Evolutionary conservation across 2,113 vertebrate species (phyloP).

Genomic region (Syrrhaptes paradoxus): DNA sequence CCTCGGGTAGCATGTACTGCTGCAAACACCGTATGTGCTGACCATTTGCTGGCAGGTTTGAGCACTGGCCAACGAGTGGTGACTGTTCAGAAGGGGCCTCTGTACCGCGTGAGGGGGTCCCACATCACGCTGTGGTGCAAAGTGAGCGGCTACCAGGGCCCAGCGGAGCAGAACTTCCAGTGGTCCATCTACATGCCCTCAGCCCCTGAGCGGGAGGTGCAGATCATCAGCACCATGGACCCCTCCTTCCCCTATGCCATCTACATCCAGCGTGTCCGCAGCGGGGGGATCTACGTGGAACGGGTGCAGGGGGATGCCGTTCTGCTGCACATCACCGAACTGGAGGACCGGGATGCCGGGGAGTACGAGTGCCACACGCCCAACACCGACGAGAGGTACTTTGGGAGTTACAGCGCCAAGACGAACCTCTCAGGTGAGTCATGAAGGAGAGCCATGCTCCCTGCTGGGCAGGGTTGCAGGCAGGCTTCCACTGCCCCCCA

Average conservation of each 20-base stretch:
- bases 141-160: conserved; percentile 54
- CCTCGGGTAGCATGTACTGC: fast-evolving
- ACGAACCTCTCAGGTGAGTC: conserved; percentile 86
- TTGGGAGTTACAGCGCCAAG: conserved; percentile 82
- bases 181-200: conserved; percentile 92
- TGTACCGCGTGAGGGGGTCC: conserved; percentile 89
- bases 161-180: conserved; percentile 78
- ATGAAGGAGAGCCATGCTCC: no score
- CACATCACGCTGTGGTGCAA: conserved; percentile 95
- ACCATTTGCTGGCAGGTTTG: conserved; percentile 53
- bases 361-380: conserved; percentile 84
- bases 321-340: conserved; percentile 87
- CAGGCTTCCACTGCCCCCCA: fast-evolving
- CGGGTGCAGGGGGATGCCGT: conserved; percentile 81
- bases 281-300: conserved; percentile 89
- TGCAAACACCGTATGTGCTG: fast-evolving
- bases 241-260: conserved; percentile 89
- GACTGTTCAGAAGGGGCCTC: conserved; percentile 84
- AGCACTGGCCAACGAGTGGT: conserved; percentile 73
- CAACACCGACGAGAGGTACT: conserved; percentile 50
- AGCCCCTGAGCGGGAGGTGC: conserved; percentile 85
- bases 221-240: conserved; percentile 91
- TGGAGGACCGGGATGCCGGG: conserved; percentile 85
- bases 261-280: conserved; percentile 84
- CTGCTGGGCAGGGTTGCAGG: neutral